Conservation (phyloP, 92 coral and sea anemone genomes). For the Plumapathes pennacea region DNA sequence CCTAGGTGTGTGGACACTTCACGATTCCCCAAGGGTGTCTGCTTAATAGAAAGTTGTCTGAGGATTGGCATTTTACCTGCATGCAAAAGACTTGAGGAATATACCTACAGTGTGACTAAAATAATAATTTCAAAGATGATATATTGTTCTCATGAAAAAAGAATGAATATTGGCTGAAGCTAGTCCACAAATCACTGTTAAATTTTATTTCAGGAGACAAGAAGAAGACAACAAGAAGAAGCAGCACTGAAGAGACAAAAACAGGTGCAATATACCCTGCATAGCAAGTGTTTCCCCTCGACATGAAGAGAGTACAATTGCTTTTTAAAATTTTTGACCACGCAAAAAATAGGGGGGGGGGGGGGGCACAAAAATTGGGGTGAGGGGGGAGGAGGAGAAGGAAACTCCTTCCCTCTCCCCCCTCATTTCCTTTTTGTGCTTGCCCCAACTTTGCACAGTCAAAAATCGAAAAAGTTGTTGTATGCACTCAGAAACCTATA, state of each 20-base stretch:
- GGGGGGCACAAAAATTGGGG: not conserved
- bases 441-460: not conserved
- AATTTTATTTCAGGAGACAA: not conserved
- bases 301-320: too few species aligned
- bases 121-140: not conserved
- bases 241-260: too few species aligned
- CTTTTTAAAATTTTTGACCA: too few species aligned
- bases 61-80: too few species aligned
- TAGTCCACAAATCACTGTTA: not conserved
- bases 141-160: not conserved
- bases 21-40: too few species aligned
- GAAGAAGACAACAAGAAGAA: not conserved
- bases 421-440: not conserved
- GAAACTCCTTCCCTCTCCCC: constrained; percentile 1
- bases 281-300: too few species aligned
- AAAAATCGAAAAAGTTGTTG: not conserved
- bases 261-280: too few species aligned
- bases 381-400: not conserved
- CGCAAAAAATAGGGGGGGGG: too few species aligned
- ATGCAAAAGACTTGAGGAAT: too few species aligned
- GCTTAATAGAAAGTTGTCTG: too few species aligned
- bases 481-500: too few species aligned
- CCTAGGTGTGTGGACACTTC: too few species aligned
- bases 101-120: not conserved
- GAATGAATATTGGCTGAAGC: not conserved